These are phyloP conservation scores for Dufourea novaeangliae DNA, from an alignment of 1,140 invertebrate species.

Conservation along the genomic window DNA sequence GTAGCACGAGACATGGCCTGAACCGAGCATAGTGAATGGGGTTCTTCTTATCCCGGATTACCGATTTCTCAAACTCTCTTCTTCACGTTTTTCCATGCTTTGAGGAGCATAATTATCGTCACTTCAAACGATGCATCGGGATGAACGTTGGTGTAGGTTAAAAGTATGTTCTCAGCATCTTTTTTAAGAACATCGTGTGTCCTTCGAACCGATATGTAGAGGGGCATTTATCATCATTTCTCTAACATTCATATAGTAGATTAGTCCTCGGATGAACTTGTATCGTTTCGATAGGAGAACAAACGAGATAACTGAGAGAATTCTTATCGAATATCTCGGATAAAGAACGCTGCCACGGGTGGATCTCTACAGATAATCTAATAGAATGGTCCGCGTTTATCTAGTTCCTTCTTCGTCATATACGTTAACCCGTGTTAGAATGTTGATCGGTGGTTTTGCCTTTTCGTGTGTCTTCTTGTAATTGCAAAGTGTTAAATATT, in stretches of 20 bases:
- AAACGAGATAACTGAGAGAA: neutral
- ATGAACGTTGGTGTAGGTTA: constrained; percentile 34
- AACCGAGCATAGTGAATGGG: constrained; percentile 22
- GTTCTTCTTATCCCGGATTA: neutral
- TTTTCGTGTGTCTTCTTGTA: too few species aligned
- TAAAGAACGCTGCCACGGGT: neutral
- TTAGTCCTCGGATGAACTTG: neutral
- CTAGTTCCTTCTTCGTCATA: constrained; percentile 28
- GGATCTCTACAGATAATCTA: constrained; percentile 37
- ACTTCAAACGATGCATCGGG: constrained; percentile 12
- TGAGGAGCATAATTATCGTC: neutral
- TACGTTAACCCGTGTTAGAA: neutral
- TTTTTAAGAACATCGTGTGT: neutral
- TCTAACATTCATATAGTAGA: neutral
- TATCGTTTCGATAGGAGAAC: neutral
- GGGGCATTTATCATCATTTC: neutral
- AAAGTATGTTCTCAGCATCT: constrained; percentile 34
- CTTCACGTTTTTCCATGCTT: neutral
- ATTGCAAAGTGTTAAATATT: neutral
- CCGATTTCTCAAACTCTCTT: neutral
- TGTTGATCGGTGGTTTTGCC: neutral
- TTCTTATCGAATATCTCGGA: neutral
- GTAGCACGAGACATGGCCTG: constrained; percentile 40
- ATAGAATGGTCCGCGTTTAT: constrained; percentile 41
- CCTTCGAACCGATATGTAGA: neutral